phyloP scores from a whole-genome alignment of 2,797 vertebrate genomes.

The Ceyx erithaca region DNA sequence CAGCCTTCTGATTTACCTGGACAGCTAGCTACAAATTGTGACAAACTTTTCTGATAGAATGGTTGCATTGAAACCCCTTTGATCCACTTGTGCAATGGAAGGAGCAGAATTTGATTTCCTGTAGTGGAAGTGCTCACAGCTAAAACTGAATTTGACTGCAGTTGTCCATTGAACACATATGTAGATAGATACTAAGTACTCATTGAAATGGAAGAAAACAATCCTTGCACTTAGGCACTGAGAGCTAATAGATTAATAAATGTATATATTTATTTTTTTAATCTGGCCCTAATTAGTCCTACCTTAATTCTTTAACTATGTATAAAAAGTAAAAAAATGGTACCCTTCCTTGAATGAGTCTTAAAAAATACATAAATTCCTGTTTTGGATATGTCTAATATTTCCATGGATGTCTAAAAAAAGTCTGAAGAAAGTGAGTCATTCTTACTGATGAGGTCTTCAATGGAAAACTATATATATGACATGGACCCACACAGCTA shows the following conservation, averaged over 20 bases:
- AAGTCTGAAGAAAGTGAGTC: slow-evolving; percentile 41
- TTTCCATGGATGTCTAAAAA: slow-evolving; percentile 37
- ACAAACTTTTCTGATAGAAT: not conserved
- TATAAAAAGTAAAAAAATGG: not conserved
- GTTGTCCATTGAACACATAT: not conserved
- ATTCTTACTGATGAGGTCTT: slow-evolving; percentile 39
- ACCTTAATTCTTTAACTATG: not conserved
- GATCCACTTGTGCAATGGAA: not conserved
- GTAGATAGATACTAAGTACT: not conserved
- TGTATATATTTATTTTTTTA: no score
- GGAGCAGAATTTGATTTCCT: not conserved
- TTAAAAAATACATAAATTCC: not conserved
- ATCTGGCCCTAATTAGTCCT: not conserved
- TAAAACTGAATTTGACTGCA: not conserved
- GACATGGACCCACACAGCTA: slow-evolving; percentile 14
- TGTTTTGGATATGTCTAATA: slow-evolving; percentile 26
- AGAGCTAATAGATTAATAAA: not conserved
- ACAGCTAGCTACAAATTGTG: not conserved
- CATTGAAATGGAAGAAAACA: not conserved
- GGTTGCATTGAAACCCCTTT: not conserved
- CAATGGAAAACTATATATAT: slow-evolving; percentile 40
- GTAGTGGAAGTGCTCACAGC: not conserved
- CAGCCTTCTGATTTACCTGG: not conserved
- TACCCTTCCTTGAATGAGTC: not conserved
- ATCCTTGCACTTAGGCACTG: not conserved